These are phyloP conservation scores for Agrotis segetum DNA, from an alignment of 2,888 invertebrate genomes.

Conservation along the genomic window DNA sequence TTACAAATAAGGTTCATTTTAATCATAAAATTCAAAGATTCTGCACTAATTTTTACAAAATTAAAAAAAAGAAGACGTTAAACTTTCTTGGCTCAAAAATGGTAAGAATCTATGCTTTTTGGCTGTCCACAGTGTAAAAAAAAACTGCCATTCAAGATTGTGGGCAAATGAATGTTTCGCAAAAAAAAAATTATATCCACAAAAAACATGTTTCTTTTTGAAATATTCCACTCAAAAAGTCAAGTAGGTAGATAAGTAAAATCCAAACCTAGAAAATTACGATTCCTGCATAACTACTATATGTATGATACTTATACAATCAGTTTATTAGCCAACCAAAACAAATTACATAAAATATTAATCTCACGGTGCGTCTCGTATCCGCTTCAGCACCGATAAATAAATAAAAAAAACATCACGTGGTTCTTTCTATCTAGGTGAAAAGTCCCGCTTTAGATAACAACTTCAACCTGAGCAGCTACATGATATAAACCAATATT, in stretches of 20 bases:
- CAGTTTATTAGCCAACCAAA: slow-evolving; percentile 10
- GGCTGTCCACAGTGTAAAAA: no score
- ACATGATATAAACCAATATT: slow-evolving; percentile 11
- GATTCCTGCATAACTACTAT: no score
- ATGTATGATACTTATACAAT: not conserved
- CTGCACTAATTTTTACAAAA: no score
- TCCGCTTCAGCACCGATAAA: slow-evolving; percentile 32
- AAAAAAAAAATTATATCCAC: no score
- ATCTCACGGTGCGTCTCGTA: slow-evolving; percentile 23
- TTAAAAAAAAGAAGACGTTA: not conserved
- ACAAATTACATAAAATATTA: slow-evolving; percentile 5
- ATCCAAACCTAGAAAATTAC: no score
- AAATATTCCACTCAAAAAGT: no score
- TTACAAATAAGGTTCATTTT: not conserved
- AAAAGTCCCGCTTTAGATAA: slow-evolving; percentile 39
- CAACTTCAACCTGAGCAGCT: slow-evolving; percentile 1
- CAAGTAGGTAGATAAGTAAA: no score
- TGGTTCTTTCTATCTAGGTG: slow-evolving; percentile 27
- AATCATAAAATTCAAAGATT: not conserved
- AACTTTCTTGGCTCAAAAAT: no score
- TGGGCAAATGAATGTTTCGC: no score
- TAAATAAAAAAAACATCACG: slow-evolving; percentile 43
- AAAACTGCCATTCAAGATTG: no score
- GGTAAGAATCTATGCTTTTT: no score
- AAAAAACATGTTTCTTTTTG: no score